Percentiles rank a stretch among this genome's conserved stretches.
Conservation (phyloP, 2,113 vertebrate species). For the Donacobius atricapilla region DNA sequence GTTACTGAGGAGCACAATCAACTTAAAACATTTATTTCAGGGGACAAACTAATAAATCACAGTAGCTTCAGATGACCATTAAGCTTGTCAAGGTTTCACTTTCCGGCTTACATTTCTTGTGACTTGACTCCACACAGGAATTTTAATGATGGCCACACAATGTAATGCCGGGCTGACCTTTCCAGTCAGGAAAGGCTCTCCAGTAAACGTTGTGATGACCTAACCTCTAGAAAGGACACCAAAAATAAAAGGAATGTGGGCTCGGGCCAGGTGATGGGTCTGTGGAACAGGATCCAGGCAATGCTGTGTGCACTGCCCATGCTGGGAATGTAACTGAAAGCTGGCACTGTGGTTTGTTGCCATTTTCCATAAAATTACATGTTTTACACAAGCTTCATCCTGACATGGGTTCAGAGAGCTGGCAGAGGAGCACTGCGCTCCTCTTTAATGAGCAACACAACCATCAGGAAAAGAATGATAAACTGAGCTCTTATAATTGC, state of each 20-base stretch:
- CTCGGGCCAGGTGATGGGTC: background rate
- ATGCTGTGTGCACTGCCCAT: too few relatives aligned
- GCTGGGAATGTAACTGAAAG: background rate
- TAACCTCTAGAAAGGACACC: background rate
- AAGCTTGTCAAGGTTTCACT: background rate
- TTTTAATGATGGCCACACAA: background rate
- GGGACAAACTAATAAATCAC: slow-evolving; percentile 11
- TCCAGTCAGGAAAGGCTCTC: background rate
- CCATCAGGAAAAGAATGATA: background rate
- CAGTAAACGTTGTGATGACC: background rate
- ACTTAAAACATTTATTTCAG: background rate
- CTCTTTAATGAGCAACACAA: background rate
- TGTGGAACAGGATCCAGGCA: background rate
- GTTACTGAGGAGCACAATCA: background rate
- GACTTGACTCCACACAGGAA: background rate
- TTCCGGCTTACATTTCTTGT: background rate
- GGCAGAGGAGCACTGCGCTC: background rate
- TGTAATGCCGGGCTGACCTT: background rate
- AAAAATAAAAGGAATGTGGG: background rate
- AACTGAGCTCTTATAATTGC: background rate
- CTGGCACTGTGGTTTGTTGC: rapidly evolving
- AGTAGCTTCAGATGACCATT: background rate
- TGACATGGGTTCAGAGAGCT: background rate
- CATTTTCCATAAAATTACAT: background rate
- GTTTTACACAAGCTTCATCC: background rate